Conservation (phyloP, 1,140 invertebrate genomes). For the Delia radicum region DNA sequence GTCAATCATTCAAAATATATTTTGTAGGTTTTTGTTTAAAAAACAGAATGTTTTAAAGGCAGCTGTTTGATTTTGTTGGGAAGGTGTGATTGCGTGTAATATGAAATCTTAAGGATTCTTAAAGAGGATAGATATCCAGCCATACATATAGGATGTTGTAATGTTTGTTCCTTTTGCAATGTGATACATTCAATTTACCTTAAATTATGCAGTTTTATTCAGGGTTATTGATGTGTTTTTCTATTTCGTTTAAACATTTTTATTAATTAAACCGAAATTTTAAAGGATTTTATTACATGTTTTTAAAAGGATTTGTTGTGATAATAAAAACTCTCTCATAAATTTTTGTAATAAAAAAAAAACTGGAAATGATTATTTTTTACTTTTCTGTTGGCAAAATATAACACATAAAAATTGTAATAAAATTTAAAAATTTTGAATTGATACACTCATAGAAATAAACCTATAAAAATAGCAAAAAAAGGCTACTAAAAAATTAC, state of each 20-base stretch:
- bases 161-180: constrained; percentile 7
- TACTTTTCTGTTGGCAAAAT: not conserved
- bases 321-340: too few species aligned
- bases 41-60: not conserved
- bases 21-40: not conserved
- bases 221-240: constrained; percentile 1
- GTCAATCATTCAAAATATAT: not conserved
- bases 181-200: constrained; percentile 2
- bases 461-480: too few species aligned
- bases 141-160: not conserved
- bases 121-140: not conserved
- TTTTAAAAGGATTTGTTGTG: not conserved
- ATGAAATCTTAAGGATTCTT: not conserved
- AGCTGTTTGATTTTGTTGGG: not conserved
- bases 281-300: constrained; percentile 8
- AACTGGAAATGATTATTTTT: not conserved
- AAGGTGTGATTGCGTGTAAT: constrained; percentile 13
- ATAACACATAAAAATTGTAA: not conserved
- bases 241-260: not conserved
- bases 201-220: constrained; percentile 1
- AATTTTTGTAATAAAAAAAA: not conserved
- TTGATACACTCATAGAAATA: too few species aligned
- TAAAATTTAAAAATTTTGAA: not conserved
- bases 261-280: not conserved
- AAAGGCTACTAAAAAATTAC: too few species aligned